A percentile compares a stretch with the other conserved stretches of the same genome.
These are phyloP conservation scores for Phoenicopterus ruber DNA, from an alignment of 2,113 vertebrate genomes.

Conservation along the genomic window DNA sequence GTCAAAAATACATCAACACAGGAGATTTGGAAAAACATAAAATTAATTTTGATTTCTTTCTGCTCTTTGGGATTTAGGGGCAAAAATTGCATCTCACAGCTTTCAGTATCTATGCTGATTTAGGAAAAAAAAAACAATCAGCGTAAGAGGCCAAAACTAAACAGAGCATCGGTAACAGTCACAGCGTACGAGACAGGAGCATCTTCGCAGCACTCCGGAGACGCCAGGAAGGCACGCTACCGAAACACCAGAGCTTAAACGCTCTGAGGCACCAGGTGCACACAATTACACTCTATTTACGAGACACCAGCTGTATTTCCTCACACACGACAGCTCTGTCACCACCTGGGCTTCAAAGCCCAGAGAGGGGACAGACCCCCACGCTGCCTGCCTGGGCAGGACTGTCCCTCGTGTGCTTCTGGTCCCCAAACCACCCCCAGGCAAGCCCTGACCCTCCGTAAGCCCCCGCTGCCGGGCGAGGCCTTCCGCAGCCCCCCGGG, in stretches of 20 bases:
- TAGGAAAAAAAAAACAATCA: too few species aligned
- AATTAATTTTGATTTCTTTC: background rate
- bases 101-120: accelerated
- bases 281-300: accelerated
- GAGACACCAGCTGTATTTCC: background rate
- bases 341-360: background rate
- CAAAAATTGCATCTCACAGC: background rate
- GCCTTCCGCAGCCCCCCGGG: too few species aligned
- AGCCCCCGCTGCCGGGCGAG: background rate
- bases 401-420: accelerated
- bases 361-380: too few species aligned
- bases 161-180: accelerated
- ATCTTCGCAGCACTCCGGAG: accelerated
- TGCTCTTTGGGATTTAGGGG: accelerated
- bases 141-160: background rate
- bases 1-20: accelerated
- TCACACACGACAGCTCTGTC: background rate
- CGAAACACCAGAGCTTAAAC: accelerated
- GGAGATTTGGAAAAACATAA: accelerated
- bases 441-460: accelerated
- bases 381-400: accelerated
- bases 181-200: accelerated
- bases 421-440: too few species aligned
- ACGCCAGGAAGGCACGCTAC: accelerated
- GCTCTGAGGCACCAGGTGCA: accelerated